These are phyloP conservation scores for Steromphala cineraria DNA, from an alignment of 2,888 invertebrate species.

Conservation along the genomic window DNA sequence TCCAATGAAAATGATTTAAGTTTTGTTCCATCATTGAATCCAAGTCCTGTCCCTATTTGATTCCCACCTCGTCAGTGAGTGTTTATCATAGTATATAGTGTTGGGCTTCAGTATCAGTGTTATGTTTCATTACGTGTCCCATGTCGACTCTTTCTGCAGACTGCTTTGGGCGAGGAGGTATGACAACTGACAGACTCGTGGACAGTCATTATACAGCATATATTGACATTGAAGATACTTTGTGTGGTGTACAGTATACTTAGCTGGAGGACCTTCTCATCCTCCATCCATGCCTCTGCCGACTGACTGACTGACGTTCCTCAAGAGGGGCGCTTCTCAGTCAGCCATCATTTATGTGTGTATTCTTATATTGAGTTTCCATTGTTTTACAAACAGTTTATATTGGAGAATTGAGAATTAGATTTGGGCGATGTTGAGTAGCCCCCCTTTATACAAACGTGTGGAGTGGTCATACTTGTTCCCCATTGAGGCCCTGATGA, in stretches of 20 bases:
- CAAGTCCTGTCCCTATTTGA: too few relatives aligned
- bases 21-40: background rate
- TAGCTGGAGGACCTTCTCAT: background rate
- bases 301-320: too few relatives aligned
- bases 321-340: too few relatives aligned
- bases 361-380: constrained; percentile 9
- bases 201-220: background rate
- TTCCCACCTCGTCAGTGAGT: too few relatives aligned
- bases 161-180: background rate
- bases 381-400: background rate
- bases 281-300: background rate
- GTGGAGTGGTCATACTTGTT: background rate
- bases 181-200: background rate
- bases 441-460: background rate
- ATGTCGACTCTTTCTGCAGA: background rate
- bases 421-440: background rate
- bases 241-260: constrained; percentile 7
- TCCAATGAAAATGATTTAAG: constrained; percentile 12
- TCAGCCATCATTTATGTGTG: background rate
- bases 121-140: constrained; percentile 16
- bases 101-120: constrained; percentile 11
- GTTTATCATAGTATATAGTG: background rate
- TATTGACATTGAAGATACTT: constrained; percentile 16
- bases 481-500: background rate
- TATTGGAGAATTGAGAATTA: constrained; percentile 4